Base-by-base conservation (phyloP, 2,888 invertebrate species). In the Nineta flava region DNA sequence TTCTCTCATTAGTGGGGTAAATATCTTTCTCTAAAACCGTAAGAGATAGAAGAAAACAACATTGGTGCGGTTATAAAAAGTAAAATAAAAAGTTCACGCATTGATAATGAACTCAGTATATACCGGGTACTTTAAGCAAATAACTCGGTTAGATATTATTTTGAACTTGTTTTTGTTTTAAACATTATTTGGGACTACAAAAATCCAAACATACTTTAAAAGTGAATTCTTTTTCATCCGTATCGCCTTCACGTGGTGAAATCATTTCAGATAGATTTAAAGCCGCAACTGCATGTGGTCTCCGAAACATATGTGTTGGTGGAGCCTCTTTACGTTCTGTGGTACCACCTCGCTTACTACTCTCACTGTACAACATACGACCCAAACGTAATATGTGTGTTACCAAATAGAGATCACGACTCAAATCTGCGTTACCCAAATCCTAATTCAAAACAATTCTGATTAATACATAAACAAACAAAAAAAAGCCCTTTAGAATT, bases 301-400 rank as follows among this genome's bases (percentile, higher is more conserved):
- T 71, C 52, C 83, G 73, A 50, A 83, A 86, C 44, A 68, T 64
- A 53, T 68, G 68, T 47, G 62, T 63, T 47, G 60, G 62, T 10
- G 54, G 49, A 15, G 60, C 55, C 46, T 60, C 58, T 52, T 64
- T 59, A 57, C 67, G 68, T 50, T 68, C 68, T 63, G 66, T 66
- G 12, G 44, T 64, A 63, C 47, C 19, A 40, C 48, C 32, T 65
- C 68, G 65, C 55, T 69, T 67, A 2, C 68, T 64, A 60, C 73
- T 75, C 60, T 73, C 74, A 32, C 71, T 70, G 54, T 77, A 77
- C 13, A 87, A 75, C 77, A 91, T 88, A 59, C 85, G 76, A 2
- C 94, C 94, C 49, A 91, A 83, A 47, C 94, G 77, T 70, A 92
- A 84, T 45, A 94, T 87, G 66, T 92, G 90, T 54, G 88, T 88